These are phyloP conservation scores for Silurus lanzhouensis DNA, from an alignment of 2,797 vertebrate species.

Conservation along the genomic window DNA sequence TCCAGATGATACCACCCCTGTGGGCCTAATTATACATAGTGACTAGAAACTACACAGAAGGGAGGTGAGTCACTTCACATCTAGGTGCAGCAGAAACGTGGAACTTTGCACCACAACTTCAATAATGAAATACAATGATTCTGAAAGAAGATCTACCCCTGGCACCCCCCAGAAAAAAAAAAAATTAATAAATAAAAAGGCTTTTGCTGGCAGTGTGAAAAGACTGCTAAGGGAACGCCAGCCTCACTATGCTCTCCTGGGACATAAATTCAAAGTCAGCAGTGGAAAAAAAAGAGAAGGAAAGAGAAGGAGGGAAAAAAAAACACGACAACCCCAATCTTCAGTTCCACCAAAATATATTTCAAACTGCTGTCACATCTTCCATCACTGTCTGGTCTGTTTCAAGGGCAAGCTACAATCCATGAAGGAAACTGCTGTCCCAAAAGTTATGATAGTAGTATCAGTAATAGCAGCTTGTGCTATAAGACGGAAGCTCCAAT, in stretches of 20 bases:
- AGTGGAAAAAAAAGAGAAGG: neutral
- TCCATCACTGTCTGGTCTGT: conserved; percentile 37
- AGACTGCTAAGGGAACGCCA: neutral
- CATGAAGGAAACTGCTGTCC: conserved; percentile 23
- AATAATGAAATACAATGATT: conserved; percentile 1
- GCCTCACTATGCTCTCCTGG: neutral
- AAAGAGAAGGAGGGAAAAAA: no score
- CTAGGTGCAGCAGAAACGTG: neutral
- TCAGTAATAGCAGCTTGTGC: neutral
- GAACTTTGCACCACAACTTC: neutral
- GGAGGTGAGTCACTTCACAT: conserved; percentile 11
- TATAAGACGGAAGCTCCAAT: neutral
- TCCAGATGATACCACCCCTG: conserved; percentile 26
- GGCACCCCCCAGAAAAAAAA: neutral
- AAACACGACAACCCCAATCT: neutral
- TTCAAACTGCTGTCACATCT: conserved; percentile 18
- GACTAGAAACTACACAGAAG: conserved; percentile 20
- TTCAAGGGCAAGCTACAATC: conserved; percentile 26
- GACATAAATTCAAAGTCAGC: conserved; percentile 27
- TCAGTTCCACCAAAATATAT: neutral
- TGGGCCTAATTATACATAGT: conserved; percentile 37
- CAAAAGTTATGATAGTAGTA: neutral
- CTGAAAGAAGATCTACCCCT: neutral
- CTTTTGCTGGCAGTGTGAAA: neutral
- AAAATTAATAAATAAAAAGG: neutral